These are phyloP conservation scores for Phocides pigmalion DNA, from an alignment of 1,140 invertebrate species.

Conservation along the genomic window DNA sequence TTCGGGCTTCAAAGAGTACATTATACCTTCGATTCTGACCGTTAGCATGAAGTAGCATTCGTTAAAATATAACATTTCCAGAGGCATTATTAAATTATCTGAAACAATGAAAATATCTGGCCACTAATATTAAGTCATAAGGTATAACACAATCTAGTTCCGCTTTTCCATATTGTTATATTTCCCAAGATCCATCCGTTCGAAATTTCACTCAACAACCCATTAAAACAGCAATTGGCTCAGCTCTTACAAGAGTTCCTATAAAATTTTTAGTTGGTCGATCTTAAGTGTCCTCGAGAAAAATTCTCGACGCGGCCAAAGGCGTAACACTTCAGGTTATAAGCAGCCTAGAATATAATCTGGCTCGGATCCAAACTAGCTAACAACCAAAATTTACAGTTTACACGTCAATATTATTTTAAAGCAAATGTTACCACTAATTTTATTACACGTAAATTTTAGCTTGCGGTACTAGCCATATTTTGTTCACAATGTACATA, in stretches of 20 bases:
- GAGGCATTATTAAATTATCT: too few species aligned
- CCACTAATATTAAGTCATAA: too few species aligned
- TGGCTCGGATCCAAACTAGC: slow-evolving; percentile 23
- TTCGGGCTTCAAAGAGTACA: too few species aligned
- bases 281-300: slow-evolving; percentile 28
- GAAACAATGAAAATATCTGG: too few species aligned
- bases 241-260: slow-evolving; percentile 25
- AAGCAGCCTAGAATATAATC: slow-evolving; percentile 30
- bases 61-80: too few species aligned
- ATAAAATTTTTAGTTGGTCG: slow-evolving; percentile 33
- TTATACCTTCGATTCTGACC: too few species aligned
- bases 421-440: slow-evolving; percentile 8
- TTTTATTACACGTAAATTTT: not conserved
- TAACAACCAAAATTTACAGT: slow-evolving; percentile 28
- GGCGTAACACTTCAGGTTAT: slow-evolving; percentile 34
- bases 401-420: slow-evolving; percentile 30
- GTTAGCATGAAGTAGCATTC: too few species aligned
- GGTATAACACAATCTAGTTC: too few species aligned
- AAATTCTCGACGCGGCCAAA: slow-evolving; percentile 31
- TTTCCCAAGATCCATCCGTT: slow-evolving; percentile 6
- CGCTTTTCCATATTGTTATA: not conserved
- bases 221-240: slow-evolving; percentile 33
- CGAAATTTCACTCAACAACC: slow-evolving; percentile 22
- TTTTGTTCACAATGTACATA: too few species aligned
- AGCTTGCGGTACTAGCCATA: too few species aligned